phyloP scores from a whole-genome alignment of 2,113 vertebrate genomes.

The Carassius carassius region DNA sequence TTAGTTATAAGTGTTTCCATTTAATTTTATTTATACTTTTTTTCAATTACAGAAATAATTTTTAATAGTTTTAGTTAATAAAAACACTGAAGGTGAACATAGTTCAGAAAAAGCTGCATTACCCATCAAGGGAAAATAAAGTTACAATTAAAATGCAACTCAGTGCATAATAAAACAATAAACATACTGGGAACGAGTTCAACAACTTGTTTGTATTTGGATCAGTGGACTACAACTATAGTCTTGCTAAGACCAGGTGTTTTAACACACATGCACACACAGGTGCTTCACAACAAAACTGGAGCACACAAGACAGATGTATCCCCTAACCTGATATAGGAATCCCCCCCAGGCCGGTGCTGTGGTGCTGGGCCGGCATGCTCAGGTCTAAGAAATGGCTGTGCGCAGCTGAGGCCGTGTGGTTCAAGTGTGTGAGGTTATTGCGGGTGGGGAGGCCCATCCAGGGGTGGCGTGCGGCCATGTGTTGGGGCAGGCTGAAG shows the following conservation, averaged over 20 bases:
- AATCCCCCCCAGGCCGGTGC: conserved; percentile 97
- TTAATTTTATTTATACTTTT: too few relatives aligned
- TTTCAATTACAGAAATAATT: too few relatives aligned
- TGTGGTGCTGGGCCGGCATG: conserved; percentile 90
- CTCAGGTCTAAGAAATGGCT: conserved; percentile 98
- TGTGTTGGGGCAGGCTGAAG: conserved; percentile 88
- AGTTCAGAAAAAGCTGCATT: too few relatives aligned
- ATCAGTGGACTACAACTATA: conserved; percentile 30
- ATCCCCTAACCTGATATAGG: conserved; percentile 92
- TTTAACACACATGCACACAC: background rate
- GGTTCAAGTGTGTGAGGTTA: conserved; percentile 92
- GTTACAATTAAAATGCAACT: conserved; percentile 40
- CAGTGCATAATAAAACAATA: background rate
- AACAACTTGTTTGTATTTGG: conserved; percentile 7
- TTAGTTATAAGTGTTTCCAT: too few relatives aligned
- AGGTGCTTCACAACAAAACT: conserved; percentile 7
- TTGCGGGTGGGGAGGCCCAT: conserved; percentile 88
- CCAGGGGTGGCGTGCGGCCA: conserved; percentile 93
- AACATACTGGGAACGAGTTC: background rate
- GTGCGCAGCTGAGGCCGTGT: conserved; percentile 92
- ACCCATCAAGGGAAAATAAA: too few relatives aligned
- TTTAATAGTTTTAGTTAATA: too few relatives aligned
- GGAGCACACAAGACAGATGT: background rate
- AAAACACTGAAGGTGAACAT: too few relatives aligned
- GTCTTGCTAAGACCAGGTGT: conserved; percentile 29